These are phyloP conservation scores for Syrrhaptes paradoxus DNA, from an alignment of 2,113 vertebrate species.

Conservation along the genomic window DNA sequence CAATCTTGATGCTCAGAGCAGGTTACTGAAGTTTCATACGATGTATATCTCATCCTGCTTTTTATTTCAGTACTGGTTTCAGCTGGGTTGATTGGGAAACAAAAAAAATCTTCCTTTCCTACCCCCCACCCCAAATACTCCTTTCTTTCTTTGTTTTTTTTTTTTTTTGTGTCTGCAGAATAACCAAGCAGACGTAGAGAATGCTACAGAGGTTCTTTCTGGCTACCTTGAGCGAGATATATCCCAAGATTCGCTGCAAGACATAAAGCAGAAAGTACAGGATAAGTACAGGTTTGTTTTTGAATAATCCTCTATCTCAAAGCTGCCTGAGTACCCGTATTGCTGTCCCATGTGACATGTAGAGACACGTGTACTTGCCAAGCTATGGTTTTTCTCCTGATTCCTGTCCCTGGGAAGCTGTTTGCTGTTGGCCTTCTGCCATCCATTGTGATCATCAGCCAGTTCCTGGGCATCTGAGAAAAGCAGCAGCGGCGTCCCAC, in stretches of 20 bases:
- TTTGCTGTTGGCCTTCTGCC: background rate
- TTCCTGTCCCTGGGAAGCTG: background rate
- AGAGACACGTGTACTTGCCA: background rate
- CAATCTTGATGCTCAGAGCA: background rate
- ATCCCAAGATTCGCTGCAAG: constrained; percentile 99
- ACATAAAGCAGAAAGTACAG: constrained; percentile 99
- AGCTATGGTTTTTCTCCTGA: background rate
- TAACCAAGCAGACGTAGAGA: constrained; percentile 99
- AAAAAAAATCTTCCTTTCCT: background rate
- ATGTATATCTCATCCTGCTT: background rate
- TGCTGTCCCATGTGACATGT: background rate
- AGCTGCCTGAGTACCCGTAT: background rate
- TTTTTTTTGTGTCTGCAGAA: constrained; percentile 78
- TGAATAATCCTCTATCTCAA: background rate
- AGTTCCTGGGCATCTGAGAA: background rate
- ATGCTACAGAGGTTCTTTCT: constrained; percentile 98
- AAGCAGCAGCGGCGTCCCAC: fast-evolving
- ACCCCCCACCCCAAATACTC: background rate
- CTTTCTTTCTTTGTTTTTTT: background rate
- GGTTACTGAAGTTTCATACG: background rate
- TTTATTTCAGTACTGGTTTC: background rate
- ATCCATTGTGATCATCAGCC: background rate
- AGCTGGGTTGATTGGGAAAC: background rate
- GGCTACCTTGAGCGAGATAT: constrained; percentile 99
- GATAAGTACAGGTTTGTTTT: constrained; percentile 95